Conservation (phyloP, 2,797 vertebrate genomes). For the Manis crassicaudata region DNA sequence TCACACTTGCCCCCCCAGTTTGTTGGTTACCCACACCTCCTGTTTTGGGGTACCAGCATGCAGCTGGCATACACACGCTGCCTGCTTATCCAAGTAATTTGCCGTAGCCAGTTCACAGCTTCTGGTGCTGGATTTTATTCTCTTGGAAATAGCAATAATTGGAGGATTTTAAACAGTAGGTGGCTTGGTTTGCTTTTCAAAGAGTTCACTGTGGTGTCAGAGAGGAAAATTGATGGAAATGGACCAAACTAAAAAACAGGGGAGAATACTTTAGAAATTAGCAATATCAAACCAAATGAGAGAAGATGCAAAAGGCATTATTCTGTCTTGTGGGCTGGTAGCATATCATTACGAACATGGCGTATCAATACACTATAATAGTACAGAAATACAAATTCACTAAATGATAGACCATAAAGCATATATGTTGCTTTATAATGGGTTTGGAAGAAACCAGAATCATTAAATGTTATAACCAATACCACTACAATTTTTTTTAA, state of each 20-base stretch:
- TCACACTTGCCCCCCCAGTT: background rate
- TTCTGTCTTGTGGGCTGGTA: background rate
- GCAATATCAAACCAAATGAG: background rate
- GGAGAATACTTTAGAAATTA: background rate
- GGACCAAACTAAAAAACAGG: background rate
- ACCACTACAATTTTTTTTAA: background rate
- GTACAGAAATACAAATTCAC: slow-evolving; percentile 3
- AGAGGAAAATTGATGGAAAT: background rate
- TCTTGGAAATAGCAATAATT: background rate
- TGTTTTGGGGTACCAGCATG: fast-evolving
- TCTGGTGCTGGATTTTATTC: background rate
- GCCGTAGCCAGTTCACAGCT: background rate
- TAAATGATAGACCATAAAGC: background rate
- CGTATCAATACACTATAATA: background rate
- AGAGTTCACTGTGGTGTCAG: background rate
- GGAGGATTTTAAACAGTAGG: background rate
- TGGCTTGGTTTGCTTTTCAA: background rate
- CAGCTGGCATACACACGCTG: too few species aligned
- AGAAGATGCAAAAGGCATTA: background rate
- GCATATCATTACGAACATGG: background rate
- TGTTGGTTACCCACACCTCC: background rate
- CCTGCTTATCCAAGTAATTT: background rate
- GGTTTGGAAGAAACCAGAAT: background rate
- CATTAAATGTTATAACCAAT: background rate
- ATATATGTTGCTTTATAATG: background rate